These are phyloP conservation scores for Agrilus mali DNA, from an alignment of 2,888 invertebrate genomes.

Conservation along the genomic window DNA sequence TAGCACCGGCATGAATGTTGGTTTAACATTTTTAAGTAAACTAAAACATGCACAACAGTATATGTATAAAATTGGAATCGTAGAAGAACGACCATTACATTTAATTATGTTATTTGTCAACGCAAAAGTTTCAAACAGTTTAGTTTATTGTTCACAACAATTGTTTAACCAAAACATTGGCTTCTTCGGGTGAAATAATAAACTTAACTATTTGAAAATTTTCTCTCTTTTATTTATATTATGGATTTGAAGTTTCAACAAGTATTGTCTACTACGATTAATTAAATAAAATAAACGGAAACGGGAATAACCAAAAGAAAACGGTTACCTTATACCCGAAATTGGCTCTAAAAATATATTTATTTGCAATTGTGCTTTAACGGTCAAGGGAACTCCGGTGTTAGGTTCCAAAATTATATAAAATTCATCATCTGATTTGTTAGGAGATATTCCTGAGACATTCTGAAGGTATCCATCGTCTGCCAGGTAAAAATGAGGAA, in stretches of 20 bases:
- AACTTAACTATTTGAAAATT: too few species aligned
- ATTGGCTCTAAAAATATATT: conserved; percentile 50
- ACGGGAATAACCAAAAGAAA: neutral
- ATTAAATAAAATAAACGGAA: neutral
- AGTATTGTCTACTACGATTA: too few species aligned
- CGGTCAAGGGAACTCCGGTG: conserved; percentile 65
- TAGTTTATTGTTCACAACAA: too few species aligned
- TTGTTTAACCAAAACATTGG: too few species aligned
- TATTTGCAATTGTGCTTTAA: conserved; percentile 64
- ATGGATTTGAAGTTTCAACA: too few species aligned
- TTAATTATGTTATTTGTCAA: too few species aligned
- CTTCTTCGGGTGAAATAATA: too few species aligned
- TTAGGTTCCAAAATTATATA: conserved; percentile 56
- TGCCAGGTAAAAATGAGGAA: conserved; percentile 69
- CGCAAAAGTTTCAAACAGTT: too few species aligned
- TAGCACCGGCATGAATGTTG: conserved; percentile 54
- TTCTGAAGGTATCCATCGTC: conserved; percentile 50
- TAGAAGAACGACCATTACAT: too few species aligned
- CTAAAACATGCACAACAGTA: conserved; percentile 35
- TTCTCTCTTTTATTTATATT: too few species aligned
- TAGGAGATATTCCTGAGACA: conserved; percentile 55
- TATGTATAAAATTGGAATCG: neutral
- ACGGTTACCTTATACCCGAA: conserved; percentile 40
- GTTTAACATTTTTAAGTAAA: conserved; percentile 39
- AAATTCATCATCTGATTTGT: conserved; percentile 51